Base-by-base conservation (phyloP, 2,797 vertebrate species). In the Liasis olivaceus region DNA sequence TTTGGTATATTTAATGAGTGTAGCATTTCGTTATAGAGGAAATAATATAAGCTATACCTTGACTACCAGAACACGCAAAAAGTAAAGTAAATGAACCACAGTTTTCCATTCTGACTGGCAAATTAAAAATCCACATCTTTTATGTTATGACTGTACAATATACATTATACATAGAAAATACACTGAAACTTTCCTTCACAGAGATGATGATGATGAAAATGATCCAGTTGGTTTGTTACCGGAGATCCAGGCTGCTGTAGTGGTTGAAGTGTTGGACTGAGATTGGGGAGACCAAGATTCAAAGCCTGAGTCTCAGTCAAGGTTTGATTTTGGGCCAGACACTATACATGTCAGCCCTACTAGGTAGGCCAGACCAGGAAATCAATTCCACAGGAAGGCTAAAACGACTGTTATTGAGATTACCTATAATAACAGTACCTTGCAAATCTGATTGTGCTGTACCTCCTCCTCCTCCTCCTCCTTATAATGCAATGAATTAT, bases 1-100 rank as follows among this genome's bases (percentile, higher is more conserved):
- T 97, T 96, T 97, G 94, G 94, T 96, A 96, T 98, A 97, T 97
- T 36, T 96, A 97, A 97, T 94, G 96, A 97, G 95, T 96, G 95
- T 90, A 97, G 96, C 95, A 94, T 95, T 95, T 96, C 96, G 97
- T 97, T 96, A 95, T 91, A 93, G 95, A 91, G 96, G 96, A 96
- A 95, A 96, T 96, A 97, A 96, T 96, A 96, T 94, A 97, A 97
- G 96, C 96, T 96, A 97, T 96, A 96, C 94, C 88, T 96, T 94
- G 94, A 96, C 93, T 95, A 94, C 66, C 84, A 97, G 96, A 96
- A 97, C 96, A 96, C 96, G 96, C 95, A 97, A 96, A 95, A 97
- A 96, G 58, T 22, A n/a, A 1, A 93, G 36, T 95, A 94, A 95
- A 84, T n/a, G 81, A 87, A 89, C 92, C 90, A 87, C 58, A 89